Base-by-base conservation (phyloP, 1,140 invertebrate genomes). In the Hypsibius dujardini region DNA sequence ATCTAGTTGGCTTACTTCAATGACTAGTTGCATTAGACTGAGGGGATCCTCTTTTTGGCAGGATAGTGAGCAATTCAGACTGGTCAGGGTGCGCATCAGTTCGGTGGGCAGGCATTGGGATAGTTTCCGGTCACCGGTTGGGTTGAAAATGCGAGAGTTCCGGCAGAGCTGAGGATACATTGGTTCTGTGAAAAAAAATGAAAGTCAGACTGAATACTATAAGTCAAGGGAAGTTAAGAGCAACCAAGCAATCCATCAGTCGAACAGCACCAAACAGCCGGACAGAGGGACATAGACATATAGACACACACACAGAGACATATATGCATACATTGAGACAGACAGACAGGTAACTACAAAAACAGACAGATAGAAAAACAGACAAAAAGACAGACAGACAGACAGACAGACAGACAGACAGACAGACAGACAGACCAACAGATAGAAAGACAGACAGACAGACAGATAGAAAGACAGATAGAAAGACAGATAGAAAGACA, bases 141-240 rank as follows among this genome's bases (percentile, higher is more conserved):
- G 2, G 59, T 45, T 62, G 15, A n/a, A 46, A 3, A 42, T 12
- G 12, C 7, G 15, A 15, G 2, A 12, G n/a, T 15, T 71, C 2
- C 88, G 86, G 77, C 90, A 92, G 1, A 90, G 84, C 83, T 90
- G 88, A 1, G 94, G 92, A 79, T 92, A 94, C 12, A 95, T 77
- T 0, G 93, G 93, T 77, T 95, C 90, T 7, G 95, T 15, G 28
- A 28, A 28, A 28, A 28, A 28, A 67, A 67, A 42, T 67, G 12
- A 45, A 15, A 67, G 12, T 45, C 62, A 67, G 12, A 67, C 28
- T 28, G 28, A 67, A 67, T 56, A 56, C 50, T 56, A 56, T 56
- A 56, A 56, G 28, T 28, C 28, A 28, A 28, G 28, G 28, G 28
- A 28, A 28, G 28, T 28, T 28, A 28, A 28, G 28, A 28, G 28